phyloP scores from a whole-genome alignment of 1,140 invertebrate genomes.

The Ruditapes philippinarum region DNA sequence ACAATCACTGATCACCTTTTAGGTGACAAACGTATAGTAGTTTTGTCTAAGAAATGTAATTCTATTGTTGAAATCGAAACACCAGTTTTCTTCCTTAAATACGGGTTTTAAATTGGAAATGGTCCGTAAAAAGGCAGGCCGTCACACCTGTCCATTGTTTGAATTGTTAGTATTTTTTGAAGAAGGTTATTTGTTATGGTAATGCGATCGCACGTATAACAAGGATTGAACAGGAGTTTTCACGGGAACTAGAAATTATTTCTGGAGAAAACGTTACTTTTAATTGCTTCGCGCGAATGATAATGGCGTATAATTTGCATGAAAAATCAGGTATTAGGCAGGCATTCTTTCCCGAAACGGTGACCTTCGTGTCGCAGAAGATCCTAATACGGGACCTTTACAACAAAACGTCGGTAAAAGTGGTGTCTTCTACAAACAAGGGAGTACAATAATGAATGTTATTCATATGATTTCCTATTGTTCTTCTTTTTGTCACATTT shows the following conservation, averaged over 20 bases:
- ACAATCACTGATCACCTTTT: conserved; percentile 2
- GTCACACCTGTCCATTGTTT: conserved; percentile 38
- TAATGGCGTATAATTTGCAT: conserved; percentile 1
- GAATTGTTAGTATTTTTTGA: background rate
- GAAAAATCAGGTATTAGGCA: conserved; percentile 15
- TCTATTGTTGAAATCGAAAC: conserved; percentile 39
- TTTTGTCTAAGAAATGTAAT: conserved; percentile 12
- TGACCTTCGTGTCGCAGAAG: background rate
- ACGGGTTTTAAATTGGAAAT: conserved; percentile 5
- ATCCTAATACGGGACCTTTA: background rate
- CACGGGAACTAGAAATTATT: background rate
- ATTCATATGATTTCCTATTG: no score
- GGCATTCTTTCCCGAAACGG: background rate
- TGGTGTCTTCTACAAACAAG: background rate
- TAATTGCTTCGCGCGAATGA: conserved; percentile 19
- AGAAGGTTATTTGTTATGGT: conserved; percentile 19
- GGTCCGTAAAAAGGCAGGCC: background rate
- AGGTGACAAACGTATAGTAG: background rate
- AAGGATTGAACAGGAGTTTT: conserved; percentile 15
- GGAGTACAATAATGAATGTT: no score
- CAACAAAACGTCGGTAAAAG: background rate
- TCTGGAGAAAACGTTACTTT: conserved; percentile 35
- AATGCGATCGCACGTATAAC: conserved; percentile 11
- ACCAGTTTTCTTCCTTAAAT: background rate
- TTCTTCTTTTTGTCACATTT: no score